phyloP scores from a whole-genome alignment of 2,888 invertebrate species.

The Lottia gigantea region DNA sequence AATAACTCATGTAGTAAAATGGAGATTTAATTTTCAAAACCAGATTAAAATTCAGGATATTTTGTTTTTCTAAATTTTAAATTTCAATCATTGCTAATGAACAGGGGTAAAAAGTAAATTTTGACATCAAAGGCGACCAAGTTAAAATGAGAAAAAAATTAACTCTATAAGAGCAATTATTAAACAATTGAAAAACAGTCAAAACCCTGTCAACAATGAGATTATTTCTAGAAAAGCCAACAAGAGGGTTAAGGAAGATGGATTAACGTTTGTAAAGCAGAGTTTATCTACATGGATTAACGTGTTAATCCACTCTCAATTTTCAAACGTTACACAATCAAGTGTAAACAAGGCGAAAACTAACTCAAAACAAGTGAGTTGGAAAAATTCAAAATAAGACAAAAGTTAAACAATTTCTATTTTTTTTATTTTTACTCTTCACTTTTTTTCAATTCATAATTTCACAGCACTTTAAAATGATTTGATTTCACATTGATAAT shows the following conservation, averaged over 20 bases:
- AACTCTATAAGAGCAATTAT: neutral
- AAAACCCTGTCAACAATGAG: neutral
- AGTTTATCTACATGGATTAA: slow-evolving; percentile 2
- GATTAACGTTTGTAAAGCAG: slow-evolving; percentile 7
- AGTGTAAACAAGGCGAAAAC: neutral
- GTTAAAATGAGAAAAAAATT: too few relatives aligned
- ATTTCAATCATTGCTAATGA: too few relatives aligned
- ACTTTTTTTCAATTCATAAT: neutral
- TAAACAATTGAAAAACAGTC: slow-evolving; percentile 3
- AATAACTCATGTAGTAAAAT: too few relatives aligned
- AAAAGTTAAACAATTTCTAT: neutral
- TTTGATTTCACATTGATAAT: too few relatives aligned
- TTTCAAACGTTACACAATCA: neutral
- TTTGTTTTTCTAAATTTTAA: too few relatives aligned
- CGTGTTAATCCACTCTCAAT: neutral
- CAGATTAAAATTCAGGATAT: too few relatives aligned
- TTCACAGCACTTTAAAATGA: slow-evolving; percentile 7
- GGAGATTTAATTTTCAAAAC: too few relatives aligned
- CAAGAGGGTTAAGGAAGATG: neutral
- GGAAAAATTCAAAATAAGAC: neutral
- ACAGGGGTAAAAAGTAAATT: too few relatives aligned
- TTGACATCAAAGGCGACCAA: too few relatives aligned
- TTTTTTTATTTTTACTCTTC: neutral
- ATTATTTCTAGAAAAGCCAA: slow-evolving; percentile 10
- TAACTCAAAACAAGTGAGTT: slow-evolving; percentile 1